Evolutionary conservation across 2,797 vertebrate species (phyloP), one percentile per base, ranked within the genome.

Genomic region (Brotula barbata): DNA sequence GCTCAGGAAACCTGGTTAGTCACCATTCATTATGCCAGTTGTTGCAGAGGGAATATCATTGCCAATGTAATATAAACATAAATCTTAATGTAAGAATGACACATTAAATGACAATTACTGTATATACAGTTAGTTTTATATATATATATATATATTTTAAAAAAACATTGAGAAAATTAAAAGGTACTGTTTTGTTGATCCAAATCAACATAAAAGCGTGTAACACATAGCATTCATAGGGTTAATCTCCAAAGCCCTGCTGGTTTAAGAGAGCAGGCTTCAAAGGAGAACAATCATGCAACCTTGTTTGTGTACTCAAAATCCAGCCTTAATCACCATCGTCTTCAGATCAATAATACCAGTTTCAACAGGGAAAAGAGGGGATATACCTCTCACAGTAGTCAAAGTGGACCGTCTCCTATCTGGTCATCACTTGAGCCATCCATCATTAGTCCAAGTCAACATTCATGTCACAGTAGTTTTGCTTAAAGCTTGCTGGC

Each of bases 401-500:
- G 75, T 88, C 75, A 78, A 75, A 73, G 47, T 68, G 16, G 53
- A 75, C 66, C 56, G 67, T 58, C 49, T 49, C 19, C 3, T 25
- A 46, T 33, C 3, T 58, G 43, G 69, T 60, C 11, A 58, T 70
- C 45, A 64, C 31, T 69, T 58, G 75, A 75, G 65, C 80, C 67
- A 72, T 67, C 45, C 7, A 41, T 20, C 67, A 33, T 57, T 44
- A 3, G 23, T 70, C 15, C 22, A 41, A 56, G 12, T 73, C 41
- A 47, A 47, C 43, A 64, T 68, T 74, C 40, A 68, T 54, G 40
- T 88, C 85, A 90, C 88, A 90, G 88, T 87, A 86, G 81, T 84
- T 85, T 70, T 81, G 74, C 55, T 78, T 84, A 83, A 88, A 89
- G 87, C 87, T 87, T 86, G 69, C 75, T 62, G 19, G 70, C 85